phyloP scores from a whole-genome alignment of 2,888 invertebrate species.

The Matsumyia berberina region DNA sequence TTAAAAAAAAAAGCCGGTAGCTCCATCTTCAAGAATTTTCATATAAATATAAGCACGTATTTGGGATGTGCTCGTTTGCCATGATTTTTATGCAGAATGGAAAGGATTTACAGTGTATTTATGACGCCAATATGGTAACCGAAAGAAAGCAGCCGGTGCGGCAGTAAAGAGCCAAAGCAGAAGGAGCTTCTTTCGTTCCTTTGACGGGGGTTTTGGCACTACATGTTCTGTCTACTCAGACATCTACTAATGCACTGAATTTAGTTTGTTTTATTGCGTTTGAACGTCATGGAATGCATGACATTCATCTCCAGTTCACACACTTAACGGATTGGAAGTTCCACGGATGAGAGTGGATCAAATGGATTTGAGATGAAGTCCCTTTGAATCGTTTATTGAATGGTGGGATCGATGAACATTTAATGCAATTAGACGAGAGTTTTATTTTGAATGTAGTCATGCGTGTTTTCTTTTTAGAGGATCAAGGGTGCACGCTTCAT shows the following conservation, averaged over 20 bases:
- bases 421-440: not conserved
- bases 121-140: not conserved
- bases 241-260: slow-evolving; percentile 32
- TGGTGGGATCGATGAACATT: not conserved
- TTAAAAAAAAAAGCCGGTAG: not conserved
- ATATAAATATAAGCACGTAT: not conserved
- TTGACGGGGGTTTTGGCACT: not conserved
- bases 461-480: too few species aligned
- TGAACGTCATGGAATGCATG: slow-evolving; percentile 25
- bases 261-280: slow-evolving; percentile 44
- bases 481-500: too few species aligned
- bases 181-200: not conserved
- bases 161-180: not conserved
- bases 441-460: too few species aligned
- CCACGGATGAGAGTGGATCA: not conserved
- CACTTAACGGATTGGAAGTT: not conserved
- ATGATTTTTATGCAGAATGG: not conserved
- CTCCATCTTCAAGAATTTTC: not conserved
- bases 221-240: slow-evolving; percentile 24
- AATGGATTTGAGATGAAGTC: not conserved
- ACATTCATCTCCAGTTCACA: not conserved
- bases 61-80: slow-evolving; percentile 7
- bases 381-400: not conserved
- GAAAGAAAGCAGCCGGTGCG: not conserved
- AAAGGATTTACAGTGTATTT: too few species aligned